Evolutionary conservation across 2,113 vertebrate species (phyloP).

Genomic region (Rynchops niger): DNA sequence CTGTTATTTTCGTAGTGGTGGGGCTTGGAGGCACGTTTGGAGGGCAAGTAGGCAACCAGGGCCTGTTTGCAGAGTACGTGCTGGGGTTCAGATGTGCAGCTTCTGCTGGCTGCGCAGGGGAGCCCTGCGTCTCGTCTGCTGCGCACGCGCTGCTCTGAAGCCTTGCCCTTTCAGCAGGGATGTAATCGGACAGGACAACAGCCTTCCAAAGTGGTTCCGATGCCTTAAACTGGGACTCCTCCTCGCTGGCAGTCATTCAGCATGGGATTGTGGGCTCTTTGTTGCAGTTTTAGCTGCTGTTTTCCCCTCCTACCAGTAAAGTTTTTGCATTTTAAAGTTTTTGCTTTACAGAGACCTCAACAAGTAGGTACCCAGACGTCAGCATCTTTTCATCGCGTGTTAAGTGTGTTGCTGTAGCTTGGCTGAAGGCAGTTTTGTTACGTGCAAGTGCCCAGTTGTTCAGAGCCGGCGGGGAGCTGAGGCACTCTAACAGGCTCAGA

Average conservation of each 20-base stretch:
- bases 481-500: background rate
- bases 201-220: background rate
- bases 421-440: background rate
- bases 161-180: background rate
- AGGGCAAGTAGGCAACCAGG: rapidly evolving
- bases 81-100: background rate
- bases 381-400: too few species aligned
- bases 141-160: background rate
- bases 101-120: background rate
- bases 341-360: background rate
- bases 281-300: background rate
- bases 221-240: background rate
- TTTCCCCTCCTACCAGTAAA: background rate
- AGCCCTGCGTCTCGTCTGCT: background rate
- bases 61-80: background rate
- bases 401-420: background rate
- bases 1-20: rapidly evolving
- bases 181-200: background rate
- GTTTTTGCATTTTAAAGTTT: background rate
- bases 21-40: background rate
- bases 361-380: background rate
- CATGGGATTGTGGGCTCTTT: background rate
- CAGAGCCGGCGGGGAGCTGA: background rate
- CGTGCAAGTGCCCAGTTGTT: background rate
- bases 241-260: background rate